Evolutionary conservation across 2,888 invertebrate species (phyloP).

Genomic region (Chymomyza procnemis): DNA sequence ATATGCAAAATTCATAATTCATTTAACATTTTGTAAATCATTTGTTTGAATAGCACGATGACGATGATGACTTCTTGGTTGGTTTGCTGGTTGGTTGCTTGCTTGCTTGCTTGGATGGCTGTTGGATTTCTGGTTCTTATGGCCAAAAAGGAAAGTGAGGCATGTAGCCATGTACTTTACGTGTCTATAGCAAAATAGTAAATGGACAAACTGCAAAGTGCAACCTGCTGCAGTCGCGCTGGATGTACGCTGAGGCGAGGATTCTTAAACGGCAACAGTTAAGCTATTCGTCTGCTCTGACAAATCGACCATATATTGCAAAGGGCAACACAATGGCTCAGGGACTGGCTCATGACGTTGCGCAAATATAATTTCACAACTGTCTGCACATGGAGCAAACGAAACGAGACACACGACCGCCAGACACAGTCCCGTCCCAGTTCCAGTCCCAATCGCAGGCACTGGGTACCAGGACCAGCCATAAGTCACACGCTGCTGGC

Average conservation of each 20-base stretch:
- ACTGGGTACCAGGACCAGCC: constrained; percentile 24
- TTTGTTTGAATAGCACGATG: constrained; percentile 73
- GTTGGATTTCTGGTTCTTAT: background rate
- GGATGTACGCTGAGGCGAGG: background rate
- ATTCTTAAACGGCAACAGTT: constrained; percentile 44
- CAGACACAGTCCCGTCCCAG: constrained; percentile 15
- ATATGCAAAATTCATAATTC: constrained; percentile 73
- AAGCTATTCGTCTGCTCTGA: constrained; percentile 75
- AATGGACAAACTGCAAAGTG: constrained; percentile 1
- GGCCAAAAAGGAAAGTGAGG: constrained; percentile 10
- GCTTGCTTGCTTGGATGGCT: too few species aligned
- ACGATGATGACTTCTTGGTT: constrained; percentile 49
- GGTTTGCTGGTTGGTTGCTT: background rate
- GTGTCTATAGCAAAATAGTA: constrained; percentile 5
- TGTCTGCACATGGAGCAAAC: constrained; percentile 75
- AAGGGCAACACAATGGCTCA: constrained; percentile 16
- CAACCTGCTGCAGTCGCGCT: constrained; percentile 48
- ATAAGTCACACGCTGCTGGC: constrained; percentile 70
- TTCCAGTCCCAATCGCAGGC: constrained; percentile 18
- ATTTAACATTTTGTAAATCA: constrained; percentile 75
- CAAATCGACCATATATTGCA: constrained; percentile 57
- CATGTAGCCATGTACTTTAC: background rate
- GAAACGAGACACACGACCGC: constrained; percentile 55
- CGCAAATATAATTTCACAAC: constrained; percentile 77
- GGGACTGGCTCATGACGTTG: constrained; percentile 59